A percentile compares a stretch with the other conserved stretches of the same genome.
These are phyloP conservation scores for Idaea straminata DNA, from an alignment of 2,888 invertebrate species.

Conservation along the genomic window DNA sequence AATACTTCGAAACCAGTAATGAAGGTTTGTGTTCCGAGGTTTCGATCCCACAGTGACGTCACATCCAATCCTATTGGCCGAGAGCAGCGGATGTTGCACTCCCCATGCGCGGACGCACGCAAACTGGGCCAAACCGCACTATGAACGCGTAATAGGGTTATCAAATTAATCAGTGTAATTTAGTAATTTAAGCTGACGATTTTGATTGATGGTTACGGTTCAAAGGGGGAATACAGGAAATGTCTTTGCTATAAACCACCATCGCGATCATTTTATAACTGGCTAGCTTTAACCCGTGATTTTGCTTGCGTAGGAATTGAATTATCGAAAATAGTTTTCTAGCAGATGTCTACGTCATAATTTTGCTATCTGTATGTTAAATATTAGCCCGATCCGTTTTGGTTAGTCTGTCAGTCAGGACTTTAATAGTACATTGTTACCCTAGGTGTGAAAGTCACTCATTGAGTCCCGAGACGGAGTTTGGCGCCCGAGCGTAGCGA, in stretches of 20 bases:
- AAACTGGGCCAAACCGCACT: slow-evolving; percentile 59
- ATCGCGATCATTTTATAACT: too few relatives aligned
- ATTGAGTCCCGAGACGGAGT: too few relatives aligned
- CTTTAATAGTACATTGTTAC: too few relatives aligned
- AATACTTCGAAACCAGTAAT: not conserved
- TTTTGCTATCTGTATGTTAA: too few relatives aligned
- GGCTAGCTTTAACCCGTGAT: too few relatives aligned
- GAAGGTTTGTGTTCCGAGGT: not conserved
- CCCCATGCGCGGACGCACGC: slow-evolving; percentile 36
- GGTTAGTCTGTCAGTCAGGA: not conserved
- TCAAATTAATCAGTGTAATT: not conserved
- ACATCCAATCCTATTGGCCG: slow-evolving; percentile 6
- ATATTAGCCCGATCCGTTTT: too few relatives aligned
- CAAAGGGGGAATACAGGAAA: not conserved
- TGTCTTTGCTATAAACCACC: not conserved
- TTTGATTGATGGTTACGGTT: not conserved
- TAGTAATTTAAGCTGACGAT: not conserved
- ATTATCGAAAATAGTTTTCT: too few relatives aligned
- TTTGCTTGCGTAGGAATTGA: too few relatives aligned
- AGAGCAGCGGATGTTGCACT: slow-evolving; percentile 48
- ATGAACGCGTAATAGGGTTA: slow-evolving; percentile 22
- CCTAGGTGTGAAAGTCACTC: too few relatives aligned
- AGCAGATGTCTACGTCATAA: too few relatives aligned
- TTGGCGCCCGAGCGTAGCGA: too few relatives aligned
- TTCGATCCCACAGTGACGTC: not conserved